These are phyloP conservation scores for Threskiornis aethiopicus DNA, from an alignment of 2,797 vertebrate species.

Conservation along the genomic window DNA sequence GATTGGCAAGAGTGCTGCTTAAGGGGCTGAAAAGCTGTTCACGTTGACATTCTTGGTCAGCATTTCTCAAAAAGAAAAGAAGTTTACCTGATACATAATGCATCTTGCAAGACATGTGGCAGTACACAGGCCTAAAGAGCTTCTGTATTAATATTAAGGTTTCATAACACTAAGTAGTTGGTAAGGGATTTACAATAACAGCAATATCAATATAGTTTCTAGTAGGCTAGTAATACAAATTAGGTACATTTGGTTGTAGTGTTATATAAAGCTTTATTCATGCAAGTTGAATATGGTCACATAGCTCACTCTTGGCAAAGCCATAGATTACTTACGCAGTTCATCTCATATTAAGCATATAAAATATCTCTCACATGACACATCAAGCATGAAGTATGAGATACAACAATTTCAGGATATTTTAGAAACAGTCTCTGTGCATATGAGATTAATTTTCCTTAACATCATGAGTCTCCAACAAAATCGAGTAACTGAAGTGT, in stretches of 20 bases:
- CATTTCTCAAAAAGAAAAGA: neutral
- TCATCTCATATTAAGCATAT: neutral
- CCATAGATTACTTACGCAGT: neutral
- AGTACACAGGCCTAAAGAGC: neutral
- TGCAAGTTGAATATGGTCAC: neutral
- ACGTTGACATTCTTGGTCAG: neutral
- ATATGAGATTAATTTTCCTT: neutral
- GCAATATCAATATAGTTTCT: neutral
- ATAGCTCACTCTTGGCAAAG: neutral
- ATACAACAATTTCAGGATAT: neutral
- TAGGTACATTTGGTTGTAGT: neutral
- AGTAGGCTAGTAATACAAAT: neutral
- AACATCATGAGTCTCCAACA: neutral
- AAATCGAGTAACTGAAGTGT: neutral
- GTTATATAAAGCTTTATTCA: neutral
- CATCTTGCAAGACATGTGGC: neutral
- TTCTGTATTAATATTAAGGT: neutral
- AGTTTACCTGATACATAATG: neutral
- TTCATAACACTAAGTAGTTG: neutral
- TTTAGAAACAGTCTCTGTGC: neutral
- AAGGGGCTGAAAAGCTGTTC: neutral
- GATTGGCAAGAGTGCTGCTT: neutral
- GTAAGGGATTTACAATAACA: neutral
- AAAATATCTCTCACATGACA: neutral
- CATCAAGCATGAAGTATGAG: neutral